Evolutionary conservation across 2,888 invertebrate genomes (phyloP).

Genomic region (Hypomecis atomaria): DNA sequence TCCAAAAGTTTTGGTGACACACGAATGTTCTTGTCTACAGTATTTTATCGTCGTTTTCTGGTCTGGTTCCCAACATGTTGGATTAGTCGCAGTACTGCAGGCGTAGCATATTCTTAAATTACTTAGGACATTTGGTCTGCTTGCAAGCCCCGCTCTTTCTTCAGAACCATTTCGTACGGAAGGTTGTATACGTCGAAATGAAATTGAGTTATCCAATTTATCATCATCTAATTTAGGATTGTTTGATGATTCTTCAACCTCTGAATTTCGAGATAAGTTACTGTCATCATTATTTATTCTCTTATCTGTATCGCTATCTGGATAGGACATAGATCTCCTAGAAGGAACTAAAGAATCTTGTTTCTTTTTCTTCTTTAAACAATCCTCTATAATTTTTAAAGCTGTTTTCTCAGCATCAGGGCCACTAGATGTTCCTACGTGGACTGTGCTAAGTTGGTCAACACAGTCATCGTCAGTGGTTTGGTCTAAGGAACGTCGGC

Average conservation of each 20-base stretch:
- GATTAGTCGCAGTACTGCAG: constrained; percentile 64
- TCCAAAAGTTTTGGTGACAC: constrained; percentile 63
- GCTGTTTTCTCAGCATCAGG: constrained; percentile 4
- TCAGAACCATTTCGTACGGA: constrained; percentile 46
- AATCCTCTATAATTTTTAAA: constrained; percentile 23
- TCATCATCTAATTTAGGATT: neutral
- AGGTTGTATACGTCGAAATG: neutral
- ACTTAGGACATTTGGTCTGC: constrained; percentile 49
- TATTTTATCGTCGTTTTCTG: constrained; percentile 69
- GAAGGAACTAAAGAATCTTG: constrained; percentile 4
- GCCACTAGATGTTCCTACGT: neutral
- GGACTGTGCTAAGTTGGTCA: constrained; percentile 7
- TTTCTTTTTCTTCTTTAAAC: constrained; percentile 13
- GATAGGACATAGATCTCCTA: constrained; percentile 21
- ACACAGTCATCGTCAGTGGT: constrained; percentile 18
- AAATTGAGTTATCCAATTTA: constrained; percentile 2
- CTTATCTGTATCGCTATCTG: neutral
- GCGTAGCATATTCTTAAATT: constrained; percentile 67
- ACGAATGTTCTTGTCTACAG: constrained; percentile 62
- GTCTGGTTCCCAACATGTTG: constrained; percentile 63
- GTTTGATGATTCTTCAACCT: neutral
- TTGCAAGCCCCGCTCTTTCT: constrained; percentile 30
- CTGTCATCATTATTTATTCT: neutral
- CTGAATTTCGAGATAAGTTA: neutral
- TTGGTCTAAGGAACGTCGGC: neutral